Conservation (phyloP, 2,888 invertebrate genomes). For the Eugnorisma glareosa region DNA sequence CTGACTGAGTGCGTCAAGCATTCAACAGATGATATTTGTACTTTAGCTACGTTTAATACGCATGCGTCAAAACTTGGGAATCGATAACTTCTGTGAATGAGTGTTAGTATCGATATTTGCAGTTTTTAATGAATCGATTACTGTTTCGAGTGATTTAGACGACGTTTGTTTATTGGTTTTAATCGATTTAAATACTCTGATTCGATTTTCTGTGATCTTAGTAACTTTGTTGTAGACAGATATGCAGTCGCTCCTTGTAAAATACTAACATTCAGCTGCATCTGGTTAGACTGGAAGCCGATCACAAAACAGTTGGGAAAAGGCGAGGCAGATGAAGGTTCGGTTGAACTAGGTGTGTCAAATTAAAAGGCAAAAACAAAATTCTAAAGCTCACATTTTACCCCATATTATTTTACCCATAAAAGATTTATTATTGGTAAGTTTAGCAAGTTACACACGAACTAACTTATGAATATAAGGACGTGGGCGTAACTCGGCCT, state of each 20-base stretch:
- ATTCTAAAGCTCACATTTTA: not conserved
- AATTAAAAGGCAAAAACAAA: not conserved
- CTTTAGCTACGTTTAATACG: slow-evolving; percentile 73
- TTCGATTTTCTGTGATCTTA: not conserved
- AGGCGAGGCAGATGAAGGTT: not conserved
- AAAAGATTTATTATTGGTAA: not conserved
- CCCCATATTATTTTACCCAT: not conserved
- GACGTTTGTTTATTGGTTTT: not conserved
- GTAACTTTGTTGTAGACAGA: not conserved
- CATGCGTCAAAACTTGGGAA: slow-evolving; percentile 82
- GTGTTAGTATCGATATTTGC: slow-evolving; percentile 53
- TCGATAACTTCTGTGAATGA: slow-evolving; percentile 76
- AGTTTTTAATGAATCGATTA: slow-evolving; percentile 55
- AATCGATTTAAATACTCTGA: slow-evolving; percentile 18
- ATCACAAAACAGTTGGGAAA: not conserved
- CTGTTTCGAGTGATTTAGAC: not conserved
- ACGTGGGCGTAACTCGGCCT: not conserved
- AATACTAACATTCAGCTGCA: not conserved
- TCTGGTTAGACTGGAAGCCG: not conserved
- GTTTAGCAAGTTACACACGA: not conserved
- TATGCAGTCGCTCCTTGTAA: not conserved
- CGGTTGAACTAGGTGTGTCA: not conserved
- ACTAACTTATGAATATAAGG: not conserved
- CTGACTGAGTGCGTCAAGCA: slow-evolving; percentile 81
- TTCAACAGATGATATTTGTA: slow-evolving; percentile 88